A percentile compares a stretch with the other conserved stretches of the same genome.
These are phyloP conservation scores for Alviniconcha marisindica DNA, from an alignment of 1,140 invertebrate species.

Conservation along the genomic window DNA sequence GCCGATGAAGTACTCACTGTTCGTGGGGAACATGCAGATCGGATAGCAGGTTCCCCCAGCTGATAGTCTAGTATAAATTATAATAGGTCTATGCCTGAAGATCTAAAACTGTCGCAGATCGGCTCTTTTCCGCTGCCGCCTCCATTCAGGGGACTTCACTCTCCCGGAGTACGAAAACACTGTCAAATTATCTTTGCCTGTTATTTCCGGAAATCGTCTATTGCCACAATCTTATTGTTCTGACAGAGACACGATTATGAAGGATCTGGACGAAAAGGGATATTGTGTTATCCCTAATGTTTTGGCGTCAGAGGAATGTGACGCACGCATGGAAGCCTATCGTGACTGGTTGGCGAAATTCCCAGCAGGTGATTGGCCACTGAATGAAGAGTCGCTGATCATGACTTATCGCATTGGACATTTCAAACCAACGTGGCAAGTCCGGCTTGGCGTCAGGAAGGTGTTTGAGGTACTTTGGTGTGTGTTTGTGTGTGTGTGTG, in stretches of 20 bases:
- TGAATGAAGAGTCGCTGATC: slow-evolving; percentile 43
- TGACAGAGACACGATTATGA: slow-evolving; percentile 15
- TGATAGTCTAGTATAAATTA: too few species aligned
- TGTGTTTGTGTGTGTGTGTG: too few species aligned
- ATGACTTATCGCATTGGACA: slow-evolving; percentile 51
- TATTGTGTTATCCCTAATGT: slow-evolving; percentile 32
- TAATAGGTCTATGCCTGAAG: too few species aligned
- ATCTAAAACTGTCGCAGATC: too few species aligned
- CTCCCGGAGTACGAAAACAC: too few species aligned
- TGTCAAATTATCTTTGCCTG: too few species aligned
- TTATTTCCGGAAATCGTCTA: too few species aligned
- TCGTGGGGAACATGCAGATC: too few species aligned
- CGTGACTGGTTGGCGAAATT: slow-evolving; percentile 35
- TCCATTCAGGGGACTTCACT: too few species aligned
- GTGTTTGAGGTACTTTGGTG: slow-evolving; percentile 54
- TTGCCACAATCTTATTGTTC: neutral
- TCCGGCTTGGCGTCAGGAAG: slow-evolving; percentile 47
- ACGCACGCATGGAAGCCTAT: slow-evolving; percentile 16
- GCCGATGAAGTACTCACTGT: too few species aligned
- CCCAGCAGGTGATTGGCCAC: slow-evolving; percentile 16
- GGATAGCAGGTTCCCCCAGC: too few species aligned
- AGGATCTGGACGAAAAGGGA: slow-evolving; percentile 36
- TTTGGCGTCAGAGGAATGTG: slow-evolving; percentile 36
- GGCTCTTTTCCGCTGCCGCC: too few species aligned
- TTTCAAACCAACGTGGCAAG: slow-evolving; percentile 49